Percentiles rank a stretch among this genome's conserved stretches.
Conservation (phyloP, 2,888 invertebrate species). For the Sycophila texana region DNA sequence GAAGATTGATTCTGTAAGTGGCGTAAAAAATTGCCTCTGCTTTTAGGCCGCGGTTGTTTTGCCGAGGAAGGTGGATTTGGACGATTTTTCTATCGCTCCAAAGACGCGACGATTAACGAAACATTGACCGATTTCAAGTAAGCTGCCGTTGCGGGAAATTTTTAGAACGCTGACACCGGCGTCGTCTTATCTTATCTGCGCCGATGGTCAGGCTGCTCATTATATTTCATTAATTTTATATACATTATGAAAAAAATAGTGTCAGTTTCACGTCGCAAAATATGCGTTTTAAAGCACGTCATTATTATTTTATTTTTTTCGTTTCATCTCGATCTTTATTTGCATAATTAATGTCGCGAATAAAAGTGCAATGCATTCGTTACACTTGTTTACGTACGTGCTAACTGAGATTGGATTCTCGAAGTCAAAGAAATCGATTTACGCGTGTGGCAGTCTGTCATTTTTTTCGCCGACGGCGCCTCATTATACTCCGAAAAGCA, state of each 20-base stretch:
- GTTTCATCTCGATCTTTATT: too few species aligned
- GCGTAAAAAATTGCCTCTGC: too few species aligned
- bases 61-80: background rate
- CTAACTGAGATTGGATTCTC: too few species aligned
- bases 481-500: too few species aligned
- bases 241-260: background rate
- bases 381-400: too few species aligned
- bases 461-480: too few species aligned
- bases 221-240: slow-evolving; percentile 1
- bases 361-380: too few species aligned
- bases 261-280: background rate
- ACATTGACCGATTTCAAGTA: background rate
- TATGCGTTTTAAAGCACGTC: background rate
- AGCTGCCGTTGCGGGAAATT: slow-evolving; percentile 3
- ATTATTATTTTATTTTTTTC: too few species aligned
- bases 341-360: too few species aligned
- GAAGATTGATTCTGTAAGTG: too few species aligned
- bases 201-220: slow-evolving; percentile 12
- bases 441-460: too few species aligned
- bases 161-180: slow-evolving; percentile 15
- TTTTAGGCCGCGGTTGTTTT: background rate
- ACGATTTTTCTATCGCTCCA: background rate
- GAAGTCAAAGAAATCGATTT: too few species aligned
- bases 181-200: slow-evolving; percentile 25
- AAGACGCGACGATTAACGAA: background rate